These are phyloP conservation scores for Drosophila oshimai DNA, from an alignment of 1,140 invertebrate genomes.

Conservation along the genomic window DNA sequence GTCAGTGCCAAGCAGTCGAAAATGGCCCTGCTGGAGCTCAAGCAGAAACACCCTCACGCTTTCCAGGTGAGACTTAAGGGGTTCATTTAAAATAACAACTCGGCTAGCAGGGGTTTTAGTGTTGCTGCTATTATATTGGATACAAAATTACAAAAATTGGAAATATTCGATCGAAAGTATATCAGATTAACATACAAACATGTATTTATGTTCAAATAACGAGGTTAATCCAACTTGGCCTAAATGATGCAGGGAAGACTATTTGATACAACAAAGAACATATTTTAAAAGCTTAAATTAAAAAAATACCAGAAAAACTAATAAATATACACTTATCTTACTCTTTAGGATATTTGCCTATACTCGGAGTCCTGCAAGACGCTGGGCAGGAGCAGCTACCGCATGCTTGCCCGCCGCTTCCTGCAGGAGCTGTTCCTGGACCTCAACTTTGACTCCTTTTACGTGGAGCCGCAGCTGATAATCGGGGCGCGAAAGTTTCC, in stretches of 20 bases:
- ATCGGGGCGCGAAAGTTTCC: slow-evolving; percentile 45
- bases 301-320: no score
- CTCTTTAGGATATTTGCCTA: slow-evolving; percentile 93
- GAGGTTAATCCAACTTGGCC: no score
- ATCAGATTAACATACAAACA: no score
- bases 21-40: slow-evolving; percentile 89
- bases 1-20: slow-evolving; percentile 87
- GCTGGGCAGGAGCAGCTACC: slow-evolving; percentile 90
- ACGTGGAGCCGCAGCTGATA: slow-evolving; percentile 83
- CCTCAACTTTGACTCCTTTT: slow-evolving; percentile 87
- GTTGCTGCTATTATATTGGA: no score
- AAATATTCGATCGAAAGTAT: no score
- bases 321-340: not conserved
- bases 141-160: no score
- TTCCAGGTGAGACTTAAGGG: slow-evolving; percentile 84
- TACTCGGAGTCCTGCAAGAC: slow-evolving; percentile 95
- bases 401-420: slow-evolving; percentile 92
- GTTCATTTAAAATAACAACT: no score
- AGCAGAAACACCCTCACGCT: slow-evolving; percentile 91
- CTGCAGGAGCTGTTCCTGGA: slow-evolving; percentile 97
- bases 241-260: no score
- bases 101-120: no score
- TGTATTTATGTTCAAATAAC: no score
- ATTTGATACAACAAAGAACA: no score
- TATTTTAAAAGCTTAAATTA: no score